Evolutionary conservation across 2,113 vertebrate species (phyloP).

Genomic region (Aegithalos caudatus): DNA sequence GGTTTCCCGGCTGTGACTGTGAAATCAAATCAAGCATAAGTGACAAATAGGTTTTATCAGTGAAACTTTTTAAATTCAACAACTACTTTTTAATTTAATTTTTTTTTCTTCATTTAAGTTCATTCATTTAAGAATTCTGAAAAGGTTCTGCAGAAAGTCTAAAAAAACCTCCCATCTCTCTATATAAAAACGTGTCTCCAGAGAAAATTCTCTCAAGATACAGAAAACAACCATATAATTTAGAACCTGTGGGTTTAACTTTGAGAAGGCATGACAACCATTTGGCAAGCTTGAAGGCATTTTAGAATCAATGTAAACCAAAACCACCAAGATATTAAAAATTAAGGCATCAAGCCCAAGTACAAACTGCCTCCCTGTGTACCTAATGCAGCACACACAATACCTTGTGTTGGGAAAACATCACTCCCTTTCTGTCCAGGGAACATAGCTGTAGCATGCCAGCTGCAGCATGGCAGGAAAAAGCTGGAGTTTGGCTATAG

Average conservation of each 20-base stretch:
- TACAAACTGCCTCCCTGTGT: background rate
- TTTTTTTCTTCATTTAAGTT: background rate
- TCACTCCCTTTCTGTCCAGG: background rate
- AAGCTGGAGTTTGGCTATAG: background rate
- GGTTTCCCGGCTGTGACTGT: background rate
- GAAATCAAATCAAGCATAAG: background rate
- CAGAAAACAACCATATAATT: background rate
- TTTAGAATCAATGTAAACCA: background rate
- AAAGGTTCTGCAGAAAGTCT: background rate
- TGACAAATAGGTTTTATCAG: accelerated
- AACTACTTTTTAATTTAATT: background rate
- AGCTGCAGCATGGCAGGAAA: background rate
- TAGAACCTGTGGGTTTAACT: background rate
- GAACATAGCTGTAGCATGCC: background rate
- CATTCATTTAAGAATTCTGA: background rate
- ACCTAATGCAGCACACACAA: background rate
- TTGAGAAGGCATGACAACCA: background rate
- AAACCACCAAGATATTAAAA: background rate
- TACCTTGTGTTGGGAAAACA: background rate
- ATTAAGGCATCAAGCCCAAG: background rate
- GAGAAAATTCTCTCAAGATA: background rate
- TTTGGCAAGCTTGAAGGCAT: background rate
- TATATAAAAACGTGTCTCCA: background rate
- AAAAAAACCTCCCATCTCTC: background rate
- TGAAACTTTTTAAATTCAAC: background rate